phyloP scores from a whole-genome alignment of 1,140 invertebrate genomes.

The Paraescarpia echinospica region DNA sequence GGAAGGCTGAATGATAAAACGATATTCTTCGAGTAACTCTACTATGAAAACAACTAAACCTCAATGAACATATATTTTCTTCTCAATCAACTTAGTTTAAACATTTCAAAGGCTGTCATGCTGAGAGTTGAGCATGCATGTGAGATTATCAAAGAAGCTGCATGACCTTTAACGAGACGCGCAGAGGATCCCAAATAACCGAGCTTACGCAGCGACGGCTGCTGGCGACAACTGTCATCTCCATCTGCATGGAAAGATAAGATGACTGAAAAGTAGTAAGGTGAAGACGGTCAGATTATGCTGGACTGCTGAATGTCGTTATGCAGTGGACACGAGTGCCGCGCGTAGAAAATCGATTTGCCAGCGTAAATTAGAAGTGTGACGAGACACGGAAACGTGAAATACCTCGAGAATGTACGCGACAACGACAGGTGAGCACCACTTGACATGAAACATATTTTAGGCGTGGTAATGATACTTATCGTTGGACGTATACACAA shows the following conservation, averaged over 20 bases:
- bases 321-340: background rate
- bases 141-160: too few species aligned
- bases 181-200: background rate
- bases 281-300: background rate
- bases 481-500: too few species aligned
- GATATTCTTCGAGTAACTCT: background rate
- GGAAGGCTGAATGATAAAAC: background rate
- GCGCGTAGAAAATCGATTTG: background rate
- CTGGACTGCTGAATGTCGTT: background rate
- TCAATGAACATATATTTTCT: background rate
- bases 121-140: background rate
- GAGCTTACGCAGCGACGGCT: background rate
- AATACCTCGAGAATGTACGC: too few species aligned
- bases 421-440: too few species aligned
- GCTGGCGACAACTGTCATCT: background rate
- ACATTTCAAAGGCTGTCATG: background rate
- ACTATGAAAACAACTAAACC: background rate
- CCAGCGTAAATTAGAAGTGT: background rate
- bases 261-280: background rate
- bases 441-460: too few species aligned
- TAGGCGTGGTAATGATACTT: too few species aligned
- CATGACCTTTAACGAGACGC: background rate
- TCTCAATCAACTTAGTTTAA: background rate
- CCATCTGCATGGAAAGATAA: background rate
- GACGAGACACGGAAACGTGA: too few species aligned